Percentiles rank a stretch among this genome's conserved stretches.
These are phyloP conservation scores for Cecropterus lyciades DNA, from an alignment of 1,140 invertebrate genomes.

Conservation along the genomic window DNA sequence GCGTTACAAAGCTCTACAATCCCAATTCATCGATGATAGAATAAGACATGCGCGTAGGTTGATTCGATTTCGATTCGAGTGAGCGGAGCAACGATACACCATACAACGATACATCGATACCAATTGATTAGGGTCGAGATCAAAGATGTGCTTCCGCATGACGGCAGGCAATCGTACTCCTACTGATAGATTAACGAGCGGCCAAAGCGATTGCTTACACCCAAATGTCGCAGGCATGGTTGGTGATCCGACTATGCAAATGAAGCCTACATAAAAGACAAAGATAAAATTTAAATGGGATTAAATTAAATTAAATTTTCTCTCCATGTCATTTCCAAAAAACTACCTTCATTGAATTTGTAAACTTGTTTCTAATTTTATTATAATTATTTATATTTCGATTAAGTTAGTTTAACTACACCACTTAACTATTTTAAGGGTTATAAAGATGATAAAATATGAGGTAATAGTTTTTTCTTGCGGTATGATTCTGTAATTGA, in stretches of 20 bases:
- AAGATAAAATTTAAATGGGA: too few relatives aligned
- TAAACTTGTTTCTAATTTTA: too few relatives aligned
- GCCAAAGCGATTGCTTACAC: conserved; percentile 30
- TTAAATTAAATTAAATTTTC: too few relatives aligned
- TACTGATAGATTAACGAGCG: conserved; percentile 66
- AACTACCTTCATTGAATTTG: too few relatives aligned
- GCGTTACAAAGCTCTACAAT: conserved; percentile 49
- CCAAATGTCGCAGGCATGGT: conserved; percentile 6
- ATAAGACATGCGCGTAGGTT: conserved; percentile 55
- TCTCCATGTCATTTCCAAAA: too few relatives aligned
- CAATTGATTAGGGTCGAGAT: conserved; percentile 69
- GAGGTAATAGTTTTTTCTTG: too few relatives aligned
- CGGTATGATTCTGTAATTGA: too few relatives aligned
- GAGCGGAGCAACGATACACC: conserved; percentile 57
- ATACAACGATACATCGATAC: too few relatives aligned
- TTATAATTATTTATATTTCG: too few relatives aligned
- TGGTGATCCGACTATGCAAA: background rate
- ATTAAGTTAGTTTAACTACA: too few relatives aligned
- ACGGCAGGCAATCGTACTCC: conserved; percentile 55
- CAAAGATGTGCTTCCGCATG: conserved; percentile 74
- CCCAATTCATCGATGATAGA: conserved; percentile 53
- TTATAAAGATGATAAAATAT: too few relatives aligned
- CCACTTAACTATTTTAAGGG: too few relatives aligned
- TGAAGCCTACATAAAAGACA: background rate
- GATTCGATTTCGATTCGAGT: conserved; percentile 57